Percentiles rank a stretch among this genome's conserved stretches.
phyloP scores from a whole-genome alignment of 2,888 invertebrate species.

The Chrysolina oricalcia region DNA sequence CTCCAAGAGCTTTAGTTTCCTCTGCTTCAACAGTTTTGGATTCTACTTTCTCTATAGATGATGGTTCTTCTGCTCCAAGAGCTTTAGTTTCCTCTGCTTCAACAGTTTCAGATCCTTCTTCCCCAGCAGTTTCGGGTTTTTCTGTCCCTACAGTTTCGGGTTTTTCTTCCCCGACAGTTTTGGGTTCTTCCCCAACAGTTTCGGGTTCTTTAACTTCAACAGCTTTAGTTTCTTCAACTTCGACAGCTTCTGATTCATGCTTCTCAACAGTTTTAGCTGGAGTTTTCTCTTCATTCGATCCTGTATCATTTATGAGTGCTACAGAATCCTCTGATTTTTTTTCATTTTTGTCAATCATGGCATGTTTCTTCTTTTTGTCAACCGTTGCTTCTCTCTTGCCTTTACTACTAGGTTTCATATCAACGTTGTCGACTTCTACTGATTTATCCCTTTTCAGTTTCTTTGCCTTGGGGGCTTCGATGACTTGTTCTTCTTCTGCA shows the following conservation, averaged over 20 bases:
- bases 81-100: slow-evolving; percentile 23
- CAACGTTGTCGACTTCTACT: neutral
- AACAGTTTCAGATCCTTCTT: slow-evolving; percentile 27
- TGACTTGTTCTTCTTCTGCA: slow-evolving; percentile 42
- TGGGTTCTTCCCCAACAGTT: slow-evolving; percentile 9
- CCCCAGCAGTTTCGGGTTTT: slow-evolving; percentile 17
- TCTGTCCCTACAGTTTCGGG: slow-evolving; percentile 18
- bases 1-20: neutral
- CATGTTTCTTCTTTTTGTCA: slow-evolving; percentile 37
- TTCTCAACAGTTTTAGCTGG: no score
- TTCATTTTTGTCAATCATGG: no score
- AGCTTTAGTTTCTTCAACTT: slow-evolving; percentile 3
- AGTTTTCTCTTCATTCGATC: no score
- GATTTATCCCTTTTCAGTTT: neutral
- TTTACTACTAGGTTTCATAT: neutral
- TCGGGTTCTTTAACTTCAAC: neutral
- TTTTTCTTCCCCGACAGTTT: slow-evolving; percentile 24
- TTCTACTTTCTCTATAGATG: neutral
- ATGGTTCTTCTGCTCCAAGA: slow-evolving; percentile 11
- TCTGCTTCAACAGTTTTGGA: neutral
- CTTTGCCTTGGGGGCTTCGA: neutral
- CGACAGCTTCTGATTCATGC: neutral
- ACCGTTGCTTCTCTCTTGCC: slow-evolving; percentile 32
- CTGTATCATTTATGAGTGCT: no score
- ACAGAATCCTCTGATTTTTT: no score